A percentile compares a stretch with the other conserved stretches of the same genome.
Evolutionary conservation across 92 coral and sea anemone species (phyloP).

Genomic region (Pocillopora meandrina): DNA sequence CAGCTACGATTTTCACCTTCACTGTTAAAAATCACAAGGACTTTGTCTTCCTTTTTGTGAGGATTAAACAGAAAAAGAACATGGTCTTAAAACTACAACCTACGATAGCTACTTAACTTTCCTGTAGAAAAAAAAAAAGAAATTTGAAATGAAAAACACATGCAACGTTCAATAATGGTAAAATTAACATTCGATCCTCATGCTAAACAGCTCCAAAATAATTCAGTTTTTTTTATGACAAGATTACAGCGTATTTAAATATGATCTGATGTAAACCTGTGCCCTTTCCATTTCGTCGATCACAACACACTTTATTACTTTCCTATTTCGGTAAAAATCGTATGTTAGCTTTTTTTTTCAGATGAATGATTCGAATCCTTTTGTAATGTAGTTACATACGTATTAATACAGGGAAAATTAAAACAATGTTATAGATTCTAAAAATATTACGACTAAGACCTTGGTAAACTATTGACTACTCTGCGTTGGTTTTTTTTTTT

Average conservation of each 20-base stretch:
- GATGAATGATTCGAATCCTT: neutral
- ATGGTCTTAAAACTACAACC: neutral
- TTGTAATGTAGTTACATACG: neutral
- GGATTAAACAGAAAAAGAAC: neutral
- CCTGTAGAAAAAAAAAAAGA: no score
- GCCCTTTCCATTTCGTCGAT: neutral
- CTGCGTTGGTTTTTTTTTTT: slow-evolving; percentile 13
- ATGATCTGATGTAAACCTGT: neutral
- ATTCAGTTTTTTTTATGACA: slow-evolving; percentile 14
- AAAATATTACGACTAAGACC: neutral
- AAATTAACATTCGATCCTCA: slow-evolving; percentile 4
- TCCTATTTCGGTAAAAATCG: neutral
- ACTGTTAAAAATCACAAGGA: no score
- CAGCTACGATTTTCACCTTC: neutral
- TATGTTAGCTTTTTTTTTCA: neutral
- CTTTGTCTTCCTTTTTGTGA: no score
- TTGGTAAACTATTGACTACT: neutral
- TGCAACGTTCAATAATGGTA: neutral
- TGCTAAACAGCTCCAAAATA: neutral
- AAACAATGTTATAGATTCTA: neutral
- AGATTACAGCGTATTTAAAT: neutral
- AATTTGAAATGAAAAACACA: neutral
- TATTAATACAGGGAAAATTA: neutral
- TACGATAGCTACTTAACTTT: neutral
- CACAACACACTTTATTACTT: slow-evolving; percentile 14